These are phyloP conservation scores for Anniella stebbinsi DNA, from an alignment of 2,797 vertebrate genomes.

Conservation along the genomic window DNA sequence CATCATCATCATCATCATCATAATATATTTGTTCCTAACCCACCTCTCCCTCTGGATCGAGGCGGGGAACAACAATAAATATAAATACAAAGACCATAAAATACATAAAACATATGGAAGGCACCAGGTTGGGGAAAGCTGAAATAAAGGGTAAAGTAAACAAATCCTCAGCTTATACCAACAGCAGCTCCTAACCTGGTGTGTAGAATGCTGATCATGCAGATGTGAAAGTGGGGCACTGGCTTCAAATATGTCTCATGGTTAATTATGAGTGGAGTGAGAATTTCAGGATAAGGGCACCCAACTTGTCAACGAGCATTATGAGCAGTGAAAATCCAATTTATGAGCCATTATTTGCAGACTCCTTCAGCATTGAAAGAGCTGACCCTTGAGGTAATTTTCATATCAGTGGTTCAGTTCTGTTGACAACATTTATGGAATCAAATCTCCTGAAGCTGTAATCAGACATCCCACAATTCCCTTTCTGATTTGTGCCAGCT, in stretches of 20 bases:
- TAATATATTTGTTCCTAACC: no score
- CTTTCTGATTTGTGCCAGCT: constrained; percentile 1
- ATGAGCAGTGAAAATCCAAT: background rate
- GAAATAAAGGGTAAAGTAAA: background rate
- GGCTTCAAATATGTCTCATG: no score
- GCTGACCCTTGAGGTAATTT: background rate
- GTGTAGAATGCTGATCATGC: background rate
- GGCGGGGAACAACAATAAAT: no score
- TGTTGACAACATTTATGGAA: background rate
- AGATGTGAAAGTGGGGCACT: background rate
- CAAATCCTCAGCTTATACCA: background rate
- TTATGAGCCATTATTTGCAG: background rate
- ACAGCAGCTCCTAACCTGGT: background rate
- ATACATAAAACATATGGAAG: no score
- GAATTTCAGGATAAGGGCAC: background rate
- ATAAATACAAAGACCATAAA: no score
- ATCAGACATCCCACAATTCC: background rate
- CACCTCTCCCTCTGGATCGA: no score
- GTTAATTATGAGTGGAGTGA: no score
- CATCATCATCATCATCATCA: no score
- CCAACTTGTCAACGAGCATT: background rate
- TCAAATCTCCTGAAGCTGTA: background rate
- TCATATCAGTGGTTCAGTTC: background rate
- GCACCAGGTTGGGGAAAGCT: no score
- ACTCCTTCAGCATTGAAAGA: background rate